Conservation (phyloP, 2,888 invertebrate species). For the Phortica okadai region DNA sequence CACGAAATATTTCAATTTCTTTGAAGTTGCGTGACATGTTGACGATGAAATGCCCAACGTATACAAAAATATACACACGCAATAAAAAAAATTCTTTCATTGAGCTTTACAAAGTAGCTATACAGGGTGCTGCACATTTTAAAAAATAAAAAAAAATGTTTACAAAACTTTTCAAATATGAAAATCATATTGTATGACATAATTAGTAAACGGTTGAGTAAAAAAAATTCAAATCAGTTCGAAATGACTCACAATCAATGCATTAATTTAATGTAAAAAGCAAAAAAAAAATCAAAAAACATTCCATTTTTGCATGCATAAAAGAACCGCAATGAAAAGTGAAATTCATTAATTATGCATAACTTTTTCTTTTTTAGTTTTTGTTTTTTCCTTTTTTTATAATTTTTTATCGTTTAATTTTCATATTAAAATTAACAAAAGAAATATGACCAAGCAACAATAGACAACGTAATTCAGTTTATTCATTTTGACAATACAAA, state of each 20-base stretch:
- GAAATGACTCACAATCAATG: constrained; percentile 55
- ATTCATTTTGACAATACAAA: not conserved
- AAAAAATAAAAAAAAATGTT: too few species aligned
- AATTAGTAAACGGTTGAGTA: not conserved
- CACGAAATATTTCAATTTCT: constrained; percentile 53
- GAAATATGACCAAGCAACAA: too few species aligned
- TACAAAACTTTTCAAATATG: too few species aligned
- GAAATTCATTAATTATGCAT: constrained; percentile 51
- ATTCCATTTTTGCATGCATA: constrained; percentile 54
- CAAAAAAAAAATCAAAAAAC: constrained; percentile 28
- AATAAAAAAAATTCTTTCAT: too few species aligned
- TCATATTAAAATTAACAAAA: not conserved
- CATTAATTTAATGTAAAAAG: constrained; percentile 53
- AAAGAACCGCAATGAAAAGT: constrained; percentile 59
- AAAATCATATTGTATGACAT: too few species aligned
- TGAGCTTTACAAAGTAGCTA: too few species aligned
- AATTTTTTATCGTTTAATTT: constrained; percentile 35
- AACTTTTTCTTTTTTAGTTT: not conserved
- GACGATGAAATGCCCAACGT: too few species aligned
- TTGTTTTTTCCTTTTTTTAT: constrained; percentile 19
- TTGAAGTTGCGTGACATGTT: not conserved
- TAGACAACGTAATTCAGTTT: too few species aligned
- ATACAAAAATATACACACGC: too few species aligned
- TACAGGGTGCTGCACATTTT: too few species aligned
- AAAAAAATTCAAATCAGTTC: not conserved